Evolutionary conservation across 1,140 invertebrate genomes (phyloP), one percentile per base, ranked within the genome.

Genomic region (Meloidogyne chitwoodi): DNA sequence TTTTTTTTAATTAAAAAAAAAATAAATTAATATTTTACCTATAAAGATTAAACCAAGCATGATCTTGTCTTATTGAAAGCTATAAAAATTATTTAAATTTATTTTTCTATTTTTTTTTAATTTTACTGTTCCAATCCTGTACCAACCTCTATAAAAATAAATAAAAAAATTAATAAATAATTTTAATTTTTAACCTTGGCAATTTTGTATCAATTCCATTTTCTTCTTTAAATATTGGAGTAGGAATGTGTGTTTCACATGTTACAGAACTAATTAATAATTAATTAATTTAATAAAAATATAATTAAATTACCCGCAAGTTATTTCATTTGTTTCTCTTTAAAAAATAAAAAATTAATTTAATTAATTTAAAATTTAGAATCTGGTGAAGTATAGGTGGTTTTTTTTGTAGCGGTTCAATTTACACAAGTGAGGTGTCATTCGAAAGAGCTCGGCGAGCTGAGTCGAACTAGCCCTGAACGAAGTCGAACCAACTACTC

Each of bases 41-140:
- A 48, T 87, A 86, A 4, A 86, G 68, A 76, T 86, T 86, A 70
- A 86, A 81, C 84, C 84, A 86, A 26, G 77, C 77, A 29, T 80
- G 74, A 68, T 86, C 84, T 66, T 86, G 84, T 41, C 84, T 67
- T 48, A 87, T 87, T n/a, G 75, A 69, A 77, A 86, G 31, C 56
- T 80, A 24, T 19, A 72, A 71, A 16, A 66, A n/a, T n/a, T n/a
- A n/a, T n/a, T n/a, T n/a, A n/a, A n/a, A 77, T 2, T 10, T 68
- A 31, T 27, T 19, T 34, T 19, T 4, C 6, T 31, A 75, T 75
- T 61, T 44, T 0, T 27, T 26, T 80, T 27, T n/a, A 38, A 29
- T 24, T 24, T 56, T 38, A 76, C 75, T 11, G 68, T 74, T 65
- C 80, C 82, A 29, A 81, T 84, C 14, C 83, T 75, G 31, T 83